Conservation (phyloP, 2,888 invertebrate species). For the Cylindroiulus punctatus region DNA sequence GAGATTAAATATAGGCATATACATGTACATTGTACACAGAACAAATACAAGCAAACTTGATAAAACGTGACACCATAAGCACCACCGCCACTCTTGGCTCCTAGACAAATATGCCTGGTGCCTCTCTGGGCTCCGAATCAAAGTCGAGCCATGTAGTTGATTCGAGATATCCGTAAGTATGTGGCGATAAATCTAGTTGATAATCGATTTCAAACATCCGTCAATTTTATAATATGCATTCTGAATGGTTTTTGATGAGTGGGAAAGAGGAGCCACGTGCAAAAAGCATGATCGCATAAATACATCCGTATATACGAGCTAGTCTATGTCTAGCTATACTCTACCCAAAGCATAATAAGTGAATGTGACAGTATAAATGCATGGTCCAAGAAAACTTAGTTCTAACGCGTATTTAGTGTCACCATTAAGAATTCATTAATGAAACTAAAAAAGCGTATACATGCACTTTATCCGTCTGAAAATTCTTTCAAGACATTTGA, state of each 20-base stretch:
- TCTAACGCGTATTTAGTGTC: background rate
- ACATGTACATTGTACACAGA: background rate
- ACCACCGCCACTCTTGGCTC: constrained; percentile 15
- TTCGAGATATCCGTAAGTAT: constrained; percentile 24
- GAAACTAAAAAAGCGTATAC: too few species aligned
- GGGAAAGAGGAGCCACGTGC: constrained; percentile 4
- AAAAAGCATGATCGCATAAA: background rate
- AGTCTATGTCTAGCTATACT: background rate
- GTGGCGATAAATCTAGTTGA: constrained; percentile 30
- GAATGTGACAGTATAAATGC: background rate
- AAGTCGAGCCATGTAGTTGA: constrained; percentile 8
- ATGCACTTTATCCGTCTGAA: too few species aligned
- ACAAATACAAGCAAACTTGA: constrained; percentile 20
- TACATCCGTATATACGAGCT: background rate
- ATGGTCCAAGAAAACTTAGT: background rate
- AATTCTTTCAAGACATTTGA: too few species aligned
- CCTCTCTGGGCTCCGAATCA: constrained; percentile 28
- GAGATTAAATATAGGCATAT: background rate
- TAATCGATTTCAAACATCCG: constrained; percentile 34
- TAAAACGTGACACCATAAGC: background rate
- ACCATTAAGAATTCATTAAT: background rate
- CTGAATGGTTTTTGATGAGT: constrained; percentile 5
- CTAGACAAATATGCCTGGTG: constrained; percentile 24
- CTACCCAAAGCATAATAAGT: background rate
- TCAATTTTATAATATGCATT: constrained; percentile 4